Evolutionary conservation across 2,113 vertebrate genomes (phyloP).

Genomic region (Felis chaus): DNA sequence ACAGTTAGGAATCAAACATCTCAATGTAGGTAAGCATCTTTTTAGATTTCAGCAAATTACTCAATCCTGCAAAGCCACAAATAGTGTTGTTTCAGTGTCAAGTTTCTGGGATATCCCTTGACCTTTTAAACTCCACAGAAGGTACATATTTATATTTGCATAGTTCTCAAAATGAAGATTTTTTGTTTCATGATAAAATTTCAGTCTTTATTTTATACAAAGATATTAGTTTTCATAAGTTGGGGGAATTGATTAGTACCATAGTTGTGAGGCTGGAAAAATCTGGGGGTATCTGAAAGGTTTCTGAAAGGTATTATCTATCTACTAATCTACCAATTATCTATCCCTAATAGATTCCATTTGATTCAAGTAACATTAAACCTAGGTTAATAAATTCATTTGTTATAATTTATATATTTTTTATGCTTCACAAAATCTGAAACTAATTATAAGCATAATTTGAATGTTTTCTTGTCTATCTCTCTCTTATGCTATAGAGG

Average conservation of each 20-base stretch:
- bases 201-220: neutral
- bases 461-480: neutral
- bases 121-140: constrained; percentile 38
- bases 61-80: neutral
- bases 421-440: constrained; percentile 43
- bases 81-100: constrained; percentile 12
- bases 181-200: neutral
- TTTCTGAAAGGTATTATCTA: neutral
- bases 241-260: neutral
- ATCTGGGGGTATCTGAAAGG: neutral
- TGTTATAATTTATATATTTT: constrained; percentile 26
- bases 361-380: constrained; percentile 44
- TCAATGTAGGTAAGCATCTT: constrained; percentile 20
- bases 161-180: neutral
- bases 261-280: neutral
- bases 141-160: neutral
- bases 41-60: constrained; percentile 49
- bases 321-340: neutral
- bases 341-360: neutral
- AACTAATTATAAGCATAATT: constrained; percentile 12
- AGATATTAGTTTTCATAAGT: neutral
- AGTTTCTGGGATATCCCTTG: neutral
- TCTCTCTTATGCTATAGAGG: neutral
- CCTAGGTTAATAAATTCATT: neutral
- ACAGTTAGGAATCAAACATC: constrained; percentile 47